These are phyloP conservation scores for Porites lobata DNA, from an alignment of 92 coral and sea anemone genomes.

Conservation along the genomic window DNA sequence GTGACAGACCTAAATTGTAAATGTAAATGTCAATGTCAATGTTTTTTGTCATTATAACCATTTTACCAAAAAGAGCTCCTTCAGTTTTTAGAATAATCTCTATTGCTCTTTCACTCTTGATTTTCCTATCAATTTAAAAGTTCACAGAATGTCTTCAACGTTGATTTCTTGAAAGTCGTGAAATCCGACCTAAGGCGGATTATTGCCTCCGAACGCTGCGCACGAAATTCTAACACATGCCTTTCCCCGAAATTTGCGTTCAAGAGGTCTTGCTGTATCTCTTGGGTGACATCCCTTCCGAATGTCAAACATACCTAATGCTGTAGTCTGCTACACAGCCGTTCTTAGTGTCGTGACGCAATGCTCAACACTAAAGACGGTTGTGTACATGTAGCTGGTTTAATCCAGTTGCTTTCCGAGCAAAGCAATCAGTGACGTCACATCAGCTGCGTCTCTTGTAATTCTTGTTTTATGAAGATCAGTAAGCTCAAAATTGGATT, in stretches of 20 bases:
- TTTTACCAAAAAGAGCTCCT: slow-evolving; percentile 48
- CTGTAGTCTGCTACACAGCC: background rate
- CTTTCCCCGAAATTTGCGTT: slow-evolving; percentile 46
- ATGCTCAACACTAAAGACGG: slow-evolving; percentile 32
- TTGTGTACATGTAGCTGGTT: slow-evolving; percentile 9
- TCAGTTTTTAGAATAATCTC: slow-evolving; percentile 54
- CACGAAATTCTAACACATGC: slow-evolving; percentile 45
- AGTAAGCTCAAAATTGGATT: background rate
- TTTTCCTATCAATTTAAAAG: slow-evolving; percentile 28
- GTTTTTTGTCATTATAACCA: slow-evolving; percentile 53
- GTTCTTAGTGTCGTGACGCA: too few relatives aligned
- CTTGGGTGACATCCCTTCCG: slow-evolving; percentile 59
- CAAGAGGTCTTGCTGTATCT: slow-evolving; percentile 49
- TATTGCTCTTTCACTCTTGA: slow-evolving; percentile 31
- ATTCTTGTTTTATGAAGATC: slow-evolving; percentile 54
- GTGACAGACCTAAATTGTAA: too few relatives aligned
- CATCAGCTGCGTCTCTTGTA: slow-evolving; percentile 59
- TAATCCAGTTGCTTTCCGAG: slow-evolving; percentile 57
- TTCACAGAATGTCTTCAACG: slow-evolving; percentile 34
- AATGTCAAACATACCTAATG: slow-evolving; percentile 50
- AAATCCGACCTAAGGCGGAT: slow-evolving; percentile 42
- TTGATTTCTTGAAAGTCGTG: slow-evolving; percentile 48
- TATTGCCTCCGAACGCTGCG: slow-evolving; percentile 37
- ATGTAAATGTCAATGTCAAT: background rate
- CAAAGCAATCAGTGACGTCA: slow-evolving; percentile 43